These are phyloP conservation scores for Notolepis coatsorum DNA, from an alignment of 2,797 vertebrate species.

Conservation along the genomic window DNA sequence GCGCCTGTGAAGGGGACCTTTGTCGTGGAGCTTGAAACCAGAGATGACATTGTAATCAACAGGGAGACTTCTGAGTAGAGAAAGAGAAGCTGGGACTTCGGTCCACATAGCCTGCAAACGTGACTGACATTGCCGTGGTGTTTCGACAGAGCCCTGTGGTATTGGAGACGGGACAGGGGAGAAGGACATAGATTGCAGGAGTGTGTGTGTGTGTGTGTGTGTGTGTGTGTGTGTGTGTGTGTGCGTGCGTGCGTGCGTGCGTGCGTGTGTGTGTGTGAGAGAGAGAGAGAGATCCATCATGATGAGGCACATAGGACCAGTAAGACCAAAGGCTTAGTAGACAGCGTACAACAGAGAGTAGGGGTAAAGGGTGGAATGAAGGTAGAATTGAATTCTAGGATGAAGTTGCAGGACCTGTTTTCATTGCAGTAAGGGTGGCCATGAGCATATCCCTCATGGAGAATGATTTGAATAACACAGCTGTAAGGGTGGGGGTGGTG, in stretches of 20 bases:
- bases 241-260: no score
- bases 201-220: no score
- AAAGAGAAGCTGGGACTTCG: conserved; percentile 39
- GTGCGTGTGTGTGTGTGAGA: no score
- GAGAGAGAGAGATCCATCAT: no score
- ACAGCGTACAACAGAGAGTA: no score
- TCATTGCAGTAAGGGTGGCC: neutral
- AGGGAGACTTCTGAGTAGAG: conserved; percentile 52
- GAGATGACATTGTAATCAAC: conserved; percentile 74
- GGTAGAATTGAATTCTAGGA: conserved; percentile 1
- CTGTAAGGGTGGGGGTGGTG: no score
- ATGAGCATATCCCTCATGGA: neutral
- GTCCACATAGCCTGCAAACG: conserved; percentile 48
- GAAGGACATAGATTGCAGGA: conserved; percentile 32
- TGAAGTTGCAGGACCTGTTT: neutral
- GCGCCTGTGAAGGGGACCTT: conserved; percentile 65
- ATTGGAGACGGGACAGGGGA: conserved; percentile 18
- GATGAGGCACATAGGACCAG: no score
- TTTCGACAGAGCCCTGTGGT: conserved; percentile 57
- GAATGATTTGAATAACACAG: conserved; percentile 10
- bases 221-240: no score
- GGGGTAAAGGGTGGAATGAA: neutral
- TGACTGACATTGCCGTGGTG: conserved; percentile 61
- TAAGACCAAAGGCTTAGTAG: no score
- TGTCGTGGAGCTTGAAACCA: conserved; percentile 64